phyloP scores from a whole-genome alignment of 2,888 invertebrate species.

The Drosophila meridiana region DNA sequence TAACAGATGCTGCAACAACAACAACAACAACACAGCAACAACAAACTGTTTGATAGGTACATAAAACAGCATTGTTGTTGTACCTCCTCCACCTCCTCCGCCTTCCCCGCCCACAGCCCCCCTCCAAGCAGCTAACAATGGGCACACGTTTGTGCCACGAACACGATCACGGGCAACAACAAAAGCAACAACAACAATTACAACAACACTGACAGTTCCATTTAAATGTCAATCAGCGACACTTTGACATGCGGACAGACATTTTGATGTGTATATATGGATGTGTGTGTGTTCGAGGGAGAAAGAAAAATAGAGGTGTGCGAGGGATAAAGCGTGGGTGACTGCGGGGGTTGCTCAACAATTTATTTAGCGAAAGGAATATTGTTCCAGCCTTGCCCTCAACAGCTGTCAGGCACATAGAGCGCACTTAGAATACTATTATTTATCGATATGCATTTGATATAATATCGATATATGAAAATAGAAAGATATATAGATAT shows the following conservation, averaged over 20 bases:
- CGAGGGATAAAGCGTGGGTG: conserved; percentile 16
- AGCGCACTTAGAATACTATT: background rate
- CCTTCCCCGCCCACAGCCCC: background rate
- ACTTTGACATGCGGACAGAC: conserved; percentile 58
- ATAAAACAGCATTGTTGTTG: conserved; percentile 45
- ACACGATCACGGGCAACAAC: conserved; percentile 32
- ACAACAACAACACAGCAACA: conserved; percentile 24
- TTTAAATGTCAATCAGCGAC: conserved; percentile 75
- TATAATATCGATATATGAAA: background rate
- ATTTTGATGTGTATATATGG: conserved; percentile 24
- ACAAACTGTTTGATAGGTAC: conserved; percentile 41
- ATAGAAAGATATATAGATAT: background rate
- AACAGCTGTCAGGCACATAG: background rate
- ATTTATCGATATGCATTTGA: background rate
- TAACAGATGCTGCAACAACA: conserved; percentile 45
- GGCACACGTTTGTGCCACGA: conserved; percentile 52
- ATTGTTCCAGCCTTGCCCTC: background rate
- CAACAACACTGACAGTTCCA: conserved; percentile 66
- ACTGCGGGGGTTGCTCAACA: background rate
- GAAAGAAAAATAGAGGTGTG: conserved; percentile 5
- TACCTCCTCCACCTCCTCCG: no score
- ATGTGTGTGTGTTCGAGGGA: conserved; percentile 23
- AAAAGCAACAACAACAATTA: conserved; percentile 21
- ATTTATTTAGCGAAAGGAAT: conserved; percentile 15
- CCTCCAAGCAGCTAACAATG: conserved; percentile 39